These are phyloP conservation scores for Smittia sp. DNA, from an alignment of 2,888 invertebrate species.

Conservation along the genomic window DNA sequence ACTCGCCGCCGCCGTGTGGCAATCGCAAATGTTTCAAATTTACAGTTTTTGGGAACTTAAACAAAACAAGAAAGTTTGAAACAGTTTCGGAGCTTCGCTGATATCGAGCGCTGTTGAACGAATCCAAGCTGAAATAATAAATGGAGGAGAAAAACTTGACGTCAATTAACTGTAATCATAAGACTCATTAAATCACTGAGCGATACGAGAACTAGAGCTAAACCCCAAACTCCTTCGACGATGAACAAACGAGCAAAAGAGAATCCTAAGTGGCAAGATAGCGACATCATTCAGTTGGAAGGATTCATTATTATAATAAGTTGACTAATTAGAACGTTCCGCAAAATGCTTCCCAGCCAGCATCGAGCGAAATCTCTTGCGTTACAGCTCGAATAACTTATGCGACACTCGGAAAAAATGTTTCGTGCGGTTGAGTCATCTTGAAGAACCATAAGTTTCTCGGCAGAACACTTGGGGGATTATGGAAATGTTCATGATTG, in stretches of 20 bases:
- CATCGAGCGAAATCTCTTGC: too few relatives aligned
- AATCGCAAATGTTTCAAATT: slow-evolving; percentile 13
- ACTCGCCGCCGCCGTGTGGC: background rate
- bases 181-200: slow-evolving; percentile 4
- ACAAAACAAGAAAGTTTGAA: background rate
- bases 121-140: slow-evolving; percentile 2
- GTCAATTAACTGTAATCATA: slow-evolving; percentile 36
- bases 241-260: background rate
- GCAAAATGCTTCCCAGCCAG: background rate
- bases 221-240: background rate
- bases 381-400: background rate
- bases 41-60: slow-evolving; percentile 11
- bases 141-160: slow-evolving; percentile 9
- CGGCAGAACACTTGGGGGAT: background rate
- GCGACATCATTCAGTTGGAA: too few relatives aligned
- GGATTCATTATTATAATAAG: background rate
- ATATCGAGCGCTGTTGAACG: slow-evolving; percentile 21
- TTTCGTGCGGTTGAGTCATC: slow-evolving; percentile 2
- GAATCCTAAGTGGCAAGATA: background rate
- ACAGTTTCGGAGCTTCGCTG: background rate
- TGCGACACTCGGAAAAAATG: background rate
- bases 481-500: background rate
- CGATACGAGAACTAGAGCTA: too few relatives aligned
- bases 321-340: background rate
- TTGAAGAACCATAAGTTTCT: slow-evolving; percentile 10